phyloP scores from a whole-genome alignment of 2,113 vertebrate species.

The Macroglossus sobrinus region DNA sequence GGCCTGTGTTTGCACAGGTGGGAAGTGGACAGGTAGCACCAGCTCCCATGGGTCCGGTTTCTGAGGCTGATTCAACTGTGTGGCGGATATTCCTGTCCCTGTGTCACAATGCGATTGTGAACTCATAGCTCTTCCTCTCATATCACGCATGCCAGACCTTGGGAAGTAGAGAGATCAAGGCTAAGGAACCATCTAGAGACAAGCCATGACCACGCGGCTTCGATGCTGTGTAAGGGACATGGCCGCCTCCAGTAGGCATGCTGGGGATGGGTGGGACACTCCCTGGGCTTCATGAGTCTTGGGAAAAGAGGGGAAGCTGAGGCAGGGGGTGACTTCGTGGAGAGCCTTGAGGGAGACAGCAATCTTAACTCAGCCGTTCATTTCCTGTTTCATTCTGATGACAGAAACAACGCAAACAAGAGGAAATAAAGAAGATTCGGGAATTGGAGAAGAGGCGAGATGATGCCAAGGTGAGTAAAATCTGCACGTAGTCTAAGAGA shows the following conservation, averaged over 20 bases:
- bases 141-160: background rate
- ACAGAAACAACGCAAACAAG: background rate
- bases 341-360: background rate
- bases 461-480: background rate
- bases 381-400: background rate
- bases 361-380: background rate
- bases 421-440: fast-evolving
- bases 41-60: background rate
- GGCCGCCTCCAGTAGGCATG: background rate
- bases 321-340: background rate
- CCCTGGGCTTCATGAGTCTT: background rate
- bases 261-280: background rate
- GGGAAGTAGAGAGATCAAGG: background rate
- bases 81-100: background rate
- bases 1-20: background rate
- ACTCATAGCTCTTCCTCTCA: background rate
- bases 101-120: constrained; percentile 57
- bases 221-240: constrained; percentile 15
- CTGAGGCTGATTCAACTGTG: background rate
- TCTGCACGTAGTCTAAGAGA: background rate
- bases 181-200: constrained; percentile 25
- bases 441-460: fast-evolving
- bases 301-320: background rate
- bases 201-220: background rate
- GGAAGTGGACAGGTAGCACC: too few species aligned